phyloP scores from a whole-genome alignment of 2,888 invertebrate genomes.

The Hedychridium roseum region DNA sequence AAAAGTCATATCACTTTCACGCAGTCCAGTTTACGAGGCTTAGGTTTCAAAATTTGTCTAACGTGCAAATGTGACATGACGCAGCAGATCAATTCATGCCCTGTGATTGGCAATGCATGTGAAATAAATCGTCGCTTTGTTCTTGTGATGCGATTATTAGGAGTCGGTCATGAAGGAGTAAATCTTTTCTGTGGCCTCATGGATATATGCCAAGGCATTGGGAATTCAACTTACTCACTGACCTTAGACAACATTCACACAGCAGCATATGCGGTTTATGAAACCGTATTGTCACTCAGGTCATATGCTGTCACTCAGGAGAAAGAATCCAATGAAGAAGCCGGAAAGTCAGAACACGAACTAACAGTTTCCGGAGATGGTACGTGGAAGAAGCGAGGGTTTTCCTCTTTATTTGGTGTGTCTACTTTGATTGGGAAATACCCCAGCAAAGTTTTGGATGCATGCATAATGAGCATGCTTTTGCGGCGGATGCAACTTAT shows the following conservation, averaged over 20 bases:
- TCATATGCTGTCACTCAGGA: not conserved
- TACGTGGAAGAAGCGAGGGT: constrained; percentile 9
- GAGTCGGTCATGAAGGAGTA: constrained; percentile 27
- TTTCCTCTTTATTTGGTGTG: constrained; percentile 11
- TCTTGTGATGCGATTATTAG: constrained; percentile 4
- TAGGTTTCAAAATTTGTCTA: constrained; percentile 30
- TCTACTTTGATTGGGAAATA: constrained; percentile 8
- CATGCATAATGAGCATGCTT: constrained; percentile 8
- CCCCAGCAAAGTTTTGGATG: constrained; percentile 10
- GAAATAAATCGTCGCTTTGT: constrained; percentile 8
- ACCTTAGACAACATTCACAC: not conserved
- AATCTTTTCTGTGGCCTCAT: constrained; percentile 12
- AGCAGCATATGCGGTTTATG: not conserved
- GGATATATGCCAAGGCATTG: not conserved
- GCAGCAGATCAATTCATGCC: constrained; percentile 25
- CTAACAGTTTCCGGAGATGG: constrained; percentile 5
- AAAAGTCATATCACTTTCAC: constrained; percentile 26
- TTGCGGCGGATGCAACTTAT: constrained; percentile 11
- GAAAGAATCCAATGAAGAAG: not conserved
- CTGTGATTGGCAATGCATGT: constrained; percentile 25
- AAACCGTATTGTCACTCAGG: not conserved
- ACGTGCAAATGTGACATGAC: constrained; percentile 18
- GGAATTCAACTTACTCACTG: not conserved
- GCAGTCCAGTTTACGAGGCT: constrained; percentile 25
- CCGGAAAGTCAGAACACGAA: not conserved